Percentiles rank a stretch among this genome's conserved stretches.
Conservation (phyloP, 2,888 invertebrate species). For the Lepidonotus clava region DNA sequence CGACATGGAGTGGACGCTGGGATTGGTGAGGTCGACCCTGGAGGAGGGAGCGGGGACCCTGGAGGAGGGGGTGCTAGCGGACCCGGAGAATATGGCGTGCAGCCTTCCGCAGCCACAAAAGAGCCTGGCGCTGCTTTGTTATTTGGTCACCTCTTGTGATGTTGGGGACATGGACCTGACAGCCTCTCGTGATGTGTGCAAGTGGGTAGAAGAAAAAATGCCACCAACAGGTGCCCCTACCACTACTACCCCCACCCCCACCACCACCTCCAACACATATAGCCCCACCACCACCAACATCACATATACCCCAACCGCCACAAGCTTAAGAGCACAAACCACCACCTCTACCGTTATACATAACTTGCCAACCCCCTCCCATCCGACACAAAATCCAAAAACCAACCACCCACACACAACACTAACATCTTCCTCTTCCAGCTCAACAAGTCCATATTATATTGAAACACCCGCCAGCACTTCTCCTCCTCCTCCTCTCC, state of each 20-base stretch:
- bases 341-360: not conserved
- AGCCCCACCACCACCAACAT: not conserved
- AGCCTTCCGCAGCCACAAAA: not conserved
- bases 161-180: not conserved
- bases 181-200: not conserved
- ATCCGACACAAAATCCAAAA: too few species aligned
- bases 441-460: too few species aligned
- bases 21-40: too few species aligned
- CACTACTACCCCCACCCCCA: not conserved
- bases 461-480: too few species aligned
- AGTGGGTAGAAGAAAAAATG: not conserved
- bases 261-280: not conserved
- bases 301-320: not conserved
- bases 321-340: not conserved
- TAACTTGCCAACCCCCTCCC: too few species aligned
- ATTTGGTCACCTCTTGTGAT: not conserved
- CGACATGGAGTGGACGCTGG: not conserved
- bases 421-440: too few species aligned
- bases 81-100: not conserved
- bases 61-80: not conserved
- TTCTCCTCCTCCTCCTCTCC: not conserved
- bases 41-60: too few species aligned
- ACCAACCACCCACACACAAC: too few species aligned
- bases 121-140: not conserved
- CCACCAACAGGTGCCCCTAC: not conserved